Base-by-base conservation (phyloP, 37 sponge, comb jelly and placozoan species). In the Geodia barretti region DNA sequence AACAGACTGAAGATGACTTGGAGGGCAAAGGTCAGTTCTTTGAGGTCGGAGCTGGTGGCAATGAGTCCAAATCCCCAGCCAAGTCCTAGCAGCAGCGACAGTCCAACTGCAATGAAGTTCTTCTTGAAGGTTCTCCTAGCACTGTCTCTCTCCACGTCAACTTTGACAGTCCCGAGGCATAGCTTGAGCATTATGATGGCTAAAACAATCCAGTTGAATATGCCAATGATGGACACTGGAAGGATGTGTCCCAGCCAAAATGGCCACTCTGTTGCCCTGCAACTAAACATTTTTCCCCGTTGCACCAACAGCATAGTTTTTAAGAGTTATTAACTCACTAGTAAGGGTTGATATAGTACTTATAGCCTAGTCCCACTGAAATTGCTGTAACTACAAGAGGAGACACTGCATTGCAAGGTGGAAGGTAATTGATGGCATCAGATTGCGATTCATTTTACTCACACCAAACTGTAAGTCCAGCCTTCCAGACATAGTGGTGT, bases 151-250 rank as follows among this genome's bases (percentile, higher is more conserved):
- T 38, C n/a, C 35, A 40, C 60, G 29, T 63, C 20, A 7, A 21
- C 0, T 30, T 24, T 33, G 0, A 32, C 1, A 1, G 25, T 8
- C 24, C 28, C 25, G 39, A 23, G 63, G 11, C 29, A n/a, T 38
- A 39, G n/a, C 28, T 73, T 24, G 28, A 62, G 59, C 41, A 90
- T 38, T n/a, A 84, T 84, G 39, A 84, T 9, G 43, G 80, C 68
- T 70, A 80, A 90, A 37, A 85, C 9, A n/a, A 84, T 70, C 90
- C 90, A 90, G 41, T 90, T 80, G 47, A 90, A 76, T 31, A 85
- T 14, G 70, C 85, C 84, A 58, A 90, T 68, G 32, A 76, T 24
- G 4, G 69, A 41, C 66, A 90, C 84, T 26, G 90, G 90, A 24
- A 85, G 40, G 9, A 90, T 33, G 30, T 76, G 40, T 31, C 90